phyloP scores from a whole-genome alignment of 35 echinoderm and acorn worm genomes.

The Apostichopus californicus region DNA sequence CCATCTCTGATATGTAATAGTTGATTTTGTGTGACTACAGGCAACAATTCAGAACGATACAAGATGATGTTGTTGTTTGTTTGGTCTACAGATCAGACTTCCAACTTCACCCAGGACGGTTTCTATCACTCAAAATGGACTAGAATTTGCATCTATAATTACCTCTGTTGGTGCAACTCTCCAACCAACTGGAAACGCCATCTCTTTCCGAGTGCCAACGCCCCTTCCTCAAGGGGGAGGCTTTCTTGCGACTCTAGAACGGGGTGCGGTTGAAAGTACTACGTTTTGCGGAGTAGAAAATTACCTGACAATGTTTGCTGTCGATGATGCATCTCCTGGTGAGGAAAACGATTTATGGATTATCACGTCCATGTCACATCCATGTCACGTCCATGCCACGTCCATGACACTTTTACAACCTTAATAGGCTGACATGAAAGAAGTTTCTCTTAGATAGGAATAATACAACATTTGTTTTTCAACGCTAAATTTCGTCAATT shows the following conservation, averaged over 20 bases:
- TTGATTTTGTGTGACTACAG: neutral
- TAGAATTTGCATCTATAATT: neutral
- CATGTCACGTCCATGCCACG: too few relatives aligned
- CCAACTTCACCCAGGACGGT: neutral
- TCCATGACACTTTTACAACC: too few relatives aligned
- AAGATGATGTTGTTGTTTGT: neutral
- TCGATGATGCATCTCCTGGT: neutral
- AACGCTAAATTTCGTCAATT: too few relatives aligned
- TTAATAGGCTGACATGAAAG: too few relatives aligned
- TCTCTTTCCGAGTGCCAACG: neutral
- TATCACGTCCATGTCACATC: too few relatives aligned
- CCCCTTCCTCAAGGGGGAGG: neutral
- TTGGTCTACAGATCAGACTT: neutral
- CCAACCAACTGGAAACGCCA: neutral
- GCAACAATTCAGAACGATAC: neutral
- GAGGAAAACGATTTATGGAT: neutral
- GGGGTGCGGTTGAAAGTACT: conserved; percentile 8
- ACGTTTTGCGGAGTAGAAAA: conserved; percentile 26
- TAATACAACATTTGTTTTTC: too few relatives aligned
- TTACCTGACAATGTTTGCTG: neutral
- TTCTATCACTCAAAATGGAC: neutral
- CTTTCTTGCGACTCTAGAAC: neutral
- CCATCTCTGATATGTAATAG: too few relatives aligned
- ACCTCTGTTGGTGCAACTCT: neutral
- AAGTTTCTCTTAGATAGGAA: too few relatives aligned